Conservation (phyloP, 2,888 invertebrate species). For the Pristionchus japonicus region DNA sequence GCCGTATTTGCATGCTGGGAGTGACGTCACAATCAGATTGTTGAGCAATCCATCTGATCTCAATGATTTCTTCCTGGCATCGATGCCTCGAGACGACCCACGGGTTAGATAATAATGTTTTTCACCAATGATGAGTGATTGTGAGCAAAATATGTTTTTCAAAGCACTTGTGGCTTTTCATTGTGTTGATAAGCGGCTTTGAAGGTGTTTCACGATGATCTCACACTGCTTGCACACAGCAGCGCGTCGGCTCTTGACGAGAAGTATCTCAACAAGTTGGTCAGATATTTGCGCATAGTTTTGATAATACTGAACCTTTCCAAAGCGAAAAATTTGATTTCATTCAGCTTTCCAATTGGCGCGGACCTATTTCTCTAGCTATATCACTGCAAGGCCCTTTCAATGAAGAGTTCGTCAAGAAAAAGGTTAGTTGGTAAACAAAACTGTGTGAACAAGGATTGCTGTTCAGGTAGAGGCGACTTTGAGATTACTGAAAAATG, state of each 20-base stretch:
- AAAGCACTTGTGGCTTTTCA: too few relatives aligned
- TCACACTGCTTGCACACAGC: constrained; percentile 10
- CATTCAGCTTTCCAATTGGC: neutral
- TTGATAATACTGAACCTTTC: neutral
- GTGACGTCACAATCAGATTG: neutral
- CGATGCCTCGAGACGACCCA: neutral
- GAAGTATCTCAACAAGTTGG: neutral
- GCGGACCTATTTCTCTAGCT: constrained; percentile 10
- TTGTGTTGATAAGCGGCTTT: neutral
- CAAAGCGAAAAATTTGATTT: neutral
- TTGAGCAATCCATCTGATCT: neutral
- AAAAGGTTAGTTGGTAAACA: neutral
- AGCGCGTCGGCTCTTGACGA: constrained; percentile 1
- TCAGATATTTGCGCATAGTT: neutral
- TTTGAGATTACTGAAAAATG: neutral
- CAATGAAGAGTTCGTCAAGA: neutral
- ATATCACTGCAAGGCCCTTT: neutral
- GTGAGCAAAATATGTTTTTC: too few relatives aligned
- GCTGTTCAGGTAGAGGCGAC: neutral
- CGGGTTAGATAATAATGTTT: neutral
- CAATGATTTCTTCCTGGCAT: neutral
- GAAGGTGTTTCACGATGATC: constrained; percentile 4
- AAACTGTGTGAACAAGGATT: neutral
- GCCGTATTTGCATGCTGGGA: neutral
- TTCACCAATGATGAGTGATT: too few relatives aligned